Evolutionary conservation across 2,888 invertebrate species (phyloP), one percentile per base, ranked within the genome.

Genomic region (Eupeodes latifasciatus): DNA sequence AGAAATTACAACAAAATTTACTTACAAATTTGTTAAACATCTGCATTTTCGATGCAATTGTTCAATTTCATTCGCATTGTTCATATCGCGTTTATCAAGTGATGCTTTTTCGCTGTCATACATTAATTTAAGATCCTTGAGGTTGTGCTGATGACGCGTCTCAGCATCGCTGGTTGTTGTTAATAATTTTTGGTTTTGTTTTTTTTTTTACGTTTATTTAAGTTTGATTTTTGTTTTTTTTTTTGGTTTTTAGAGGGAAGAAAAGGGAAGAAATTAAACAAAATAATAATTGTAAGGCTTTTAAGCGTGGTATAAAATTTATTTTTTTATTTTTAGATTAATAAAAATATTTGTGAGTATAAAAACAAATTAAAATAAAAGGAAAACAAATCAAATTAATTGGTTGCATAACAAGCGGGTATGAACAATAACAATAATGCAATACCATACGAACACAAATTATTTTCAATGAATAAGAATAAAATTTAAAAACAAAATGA

Each of bases 1-100:
- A 61, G 27, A 9, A 40, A 40, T 40, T 40, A 84, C 84, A 88
- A 72, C 69, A 72, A 77, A 55, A 40, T 53, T 74, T 90, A 94
- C 95, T 94, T 93, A 95, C 94, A 95, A 91, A 93, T 95, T 95
- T 34, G 95, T 95, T 81, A 95, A 92, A 90, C 95, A 95, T 90
- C 94, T 94, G 91, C 95, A 95, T 90, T 95, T 95, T 89, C 94
- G 93, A 90, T 95, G 95, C 89, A 95, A 92, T 90, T 95, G 94
- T 90, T 95, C 95, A 82, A 95, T 94, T 90, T 94, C 94, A 91
- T 94, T 94, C 47, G 94, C 93, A 90, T 95, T 94, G 91, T 94
- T 94, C 67, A 95, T 94, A 89, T 94, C 93, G 86, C 94, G 93
- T 89, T 94, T 93, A 74, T 93, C 93, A 89, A 94, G 90, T 12